These are phyloP conservation scores for Bergia puertoricense DNA, from an alignment of 92 coral and sea anemone species.

Conservation along the genomic window DNA sequence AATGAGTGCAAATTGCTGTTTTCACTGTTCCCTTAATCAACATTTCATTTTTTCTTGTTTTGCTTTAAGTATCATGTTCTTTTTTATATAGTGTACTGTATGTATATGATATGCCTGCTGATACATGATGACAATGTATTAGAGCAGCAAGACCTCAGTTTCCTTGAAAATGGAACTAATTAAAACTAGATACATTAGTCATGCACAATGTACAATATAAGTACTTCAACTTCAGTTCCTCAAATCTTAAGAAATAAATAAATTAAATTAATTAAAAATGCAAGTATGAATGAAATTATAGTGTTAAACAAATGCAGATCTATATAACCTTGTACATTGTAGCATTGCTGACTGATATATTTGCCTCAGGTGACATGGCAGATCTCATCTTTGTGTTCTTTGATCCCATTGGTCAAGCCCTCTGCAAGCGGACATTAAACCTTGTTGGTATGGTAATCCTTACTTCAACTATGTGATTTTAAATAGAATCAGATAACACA, in stretches of 20 bases:
- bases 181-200: neutral
- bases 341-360: neutral
- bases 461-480: neutral
- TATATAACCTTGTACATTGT: neutral
- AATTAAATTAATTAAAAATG: neutral
- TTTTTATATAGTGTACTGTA: too few species aligned
- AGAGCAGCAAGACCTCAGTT: too few species aligned
- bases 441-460: constrained; percentile 89
- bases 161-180: too few species aligned
- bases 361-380: constrained; percentile 81
- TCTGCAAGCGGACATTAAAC: constrained; percentile 94
- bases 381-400: constrained; percentile 98
- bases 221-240: neutral
- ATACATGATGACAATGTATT: too few species aligned
- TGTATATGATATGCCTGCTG: too few species aligned
- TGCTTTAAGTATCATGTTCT: too few species aligned
- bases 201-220: neutral
- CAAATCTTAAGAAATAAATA: neutral
- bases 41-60: too few species aligned
- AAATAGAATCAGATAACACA: too few species aligned
- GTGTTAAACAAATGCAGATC: too few species aligned
- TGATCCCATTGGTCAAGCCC: constrained; percentile 99
- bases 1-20: too few species aligned
- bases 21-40: too few species aligned
- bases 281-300: too few species aligned